Percentiles rank a stretch among this genome's conserved stretches.
Conservation (phyloP, 2,113 vertebrate genomes). For the Hylia prasina region DNA sequence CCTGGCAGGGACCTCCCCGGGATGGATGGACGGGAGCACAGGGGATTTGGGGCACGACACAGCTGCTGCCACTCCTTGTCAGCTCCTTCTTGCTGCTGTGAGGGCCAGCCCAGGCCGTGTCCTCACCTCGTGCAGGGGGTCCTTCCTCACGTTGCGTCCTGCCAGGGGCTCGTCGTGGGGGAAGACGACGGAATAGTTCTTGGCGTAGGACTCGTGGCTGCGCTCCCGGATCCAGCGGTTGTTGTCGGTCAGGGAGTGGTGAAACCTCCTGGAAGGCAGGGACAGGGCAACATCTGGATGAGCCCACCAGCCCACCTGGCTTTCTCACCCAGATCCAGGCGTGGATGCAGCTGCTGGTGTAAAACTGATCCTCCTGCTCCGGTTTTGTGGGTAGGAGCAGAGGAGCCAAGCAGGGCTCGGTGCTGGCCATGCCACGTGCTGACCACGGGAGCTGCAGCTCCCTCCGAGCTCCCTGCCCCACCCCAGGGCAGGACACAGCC, state of each 20-base stretch:
- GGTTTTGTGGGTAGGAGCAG: accelerated
- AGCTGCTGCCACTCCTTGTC: accelerated
- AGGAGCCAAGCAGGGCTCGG: neutral
- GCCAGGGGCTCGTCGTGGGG: slow-evolving; percentile 93
- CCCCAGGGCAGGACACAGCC: neutral
- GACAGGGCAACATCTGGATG: accelerated
- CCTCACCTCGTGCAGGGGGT: slow-evolving; percentile 87
- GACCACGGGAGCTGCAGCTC: accelerated
- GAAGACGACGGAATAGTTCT: slow-evolving; percentile 93
- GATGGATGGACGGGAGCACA: accelerated
- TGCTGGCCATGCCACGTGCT: accelerated
- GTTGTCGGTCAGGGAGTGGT: slow-evolving; percentile 81
- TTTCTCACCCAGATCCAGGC: neutral
- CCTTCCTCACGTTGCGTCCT: slow-evolving; percentile 84
- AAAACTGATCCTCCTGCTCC: neutral
- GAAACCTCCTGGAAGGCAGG: slow-evolving; percentile 82
- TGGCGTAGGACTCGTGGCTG: slow-evolving; percentile 95
- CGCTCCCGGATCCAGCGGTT: slow-evolving; percentile 88
- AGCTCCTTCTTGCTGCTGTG: neutral
- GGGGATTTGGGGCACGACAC: accelerated
- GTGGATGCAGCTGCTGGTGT: neutral
- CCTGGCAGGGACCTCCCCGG: neutral
- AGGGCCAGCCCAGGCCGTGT: neutral
- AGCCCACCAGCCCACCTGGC: accelerated
- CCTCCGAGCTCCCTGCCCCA: neutral